These are phyloP conservation scores for Sanderia malayensis DNA, from an alignment of 30 jellyfish, hydroid and myxozoan species.

Conservation along the genomic window DNA sequence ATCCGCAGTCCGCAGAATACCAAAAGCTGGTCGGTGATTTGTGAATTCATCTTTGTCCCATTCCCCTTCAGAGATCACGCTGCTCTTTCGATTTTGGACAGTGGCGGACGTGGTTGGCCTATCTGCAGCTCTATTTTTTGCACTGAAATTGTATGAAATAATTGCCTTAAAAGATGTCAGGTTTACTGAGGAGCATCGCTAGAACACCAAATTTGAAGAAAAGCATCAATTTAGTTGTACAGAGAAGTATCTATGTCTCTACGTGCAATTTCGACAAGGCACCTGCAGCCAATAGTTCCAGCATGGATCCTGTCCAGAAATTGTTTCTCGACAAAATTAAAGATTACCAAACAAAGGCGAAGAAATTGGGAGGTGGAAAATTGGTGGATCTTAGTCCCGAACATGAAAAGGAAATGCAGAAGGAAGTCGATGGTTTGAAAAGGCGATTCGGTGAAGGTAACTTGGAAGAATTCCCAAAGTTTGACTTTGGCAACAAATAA, in stretches of 20 bases:
- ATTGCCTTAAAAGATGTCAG: constrained; percentile 9
- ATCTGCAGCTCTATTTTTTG: too few relatives aligned
- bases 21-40: too few relatives aligned
- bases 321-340: constrained; percentile 69
- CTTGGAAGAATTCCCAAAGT: constrained; percentile 82
- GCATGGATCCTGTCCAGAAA: constrained; percentile 81
- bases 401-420: constrained; percentile 50
- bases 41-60: too few relatives aligned
- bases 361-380: constrained; percentile 63
- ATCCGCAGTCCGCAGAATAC: too few relatives aligned
- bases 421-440: constrained; percentile 65
- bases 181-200: neutral
- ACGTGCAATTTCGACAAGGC: constrained; percentile 38
- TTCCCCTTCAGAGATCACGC: too few relatives aligned
- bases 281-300: constrained; percentile 12
- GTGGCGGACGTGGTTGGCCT: too few relatives aligned
- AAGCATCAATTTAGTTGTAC: constrained; percentile 14
- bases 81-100: too few relatives aligned
- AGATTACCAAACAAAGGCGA: constrained; percentile 69
- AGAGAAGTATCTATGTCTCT: constrained; percentile 61
- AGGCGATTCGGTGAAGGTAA: constrained; percentile 83
- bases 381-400: constrained; percentile 66
- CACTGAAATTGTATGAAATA: too few relatives aligned
- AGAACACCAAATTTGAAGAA: neutral
- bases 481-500: constrained; percentile 54